These are phyloP conservation scores for Ginglymostoma cirratum DNA, from an alignment of 2,113 vertebrate species.

Conservation along the genomic window DNA sequence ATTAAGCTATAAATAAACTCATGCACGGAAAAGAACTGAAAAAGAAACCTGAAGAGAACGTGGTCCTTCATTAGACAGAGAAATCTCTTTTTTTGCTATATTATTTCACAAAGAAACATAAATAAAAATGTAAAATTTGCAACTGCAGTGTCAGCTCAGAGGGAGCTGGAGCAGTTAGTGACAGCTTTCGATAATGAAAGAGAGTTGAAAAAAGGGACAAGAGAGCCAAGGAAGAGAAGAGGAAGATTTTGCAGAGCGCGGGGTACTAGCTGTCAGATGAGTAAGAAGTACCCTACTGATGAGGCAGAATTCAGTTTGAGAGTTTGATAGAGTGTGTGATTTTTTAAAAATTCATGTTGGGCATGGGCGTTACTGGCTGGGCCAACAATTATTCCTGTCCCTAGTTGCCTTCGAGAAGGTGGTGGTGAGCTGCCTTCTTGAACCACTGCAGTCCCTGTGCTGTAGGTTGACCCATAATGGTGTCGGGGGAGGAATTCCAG, in stretches of 20 bases:
- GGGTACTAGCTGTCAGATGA: too few species aligned
- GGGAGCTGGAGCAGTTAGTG: not conserved
- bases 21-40: not conserved
- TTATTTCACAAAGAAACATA: not conserved
- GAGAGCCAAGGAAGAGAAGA: not conserved
- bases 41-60: not conserved
- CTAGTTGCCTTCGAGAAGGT: too few species aligned
- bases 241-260: not conserved
- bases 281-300: not conserved
- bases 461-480: too few species aligned
- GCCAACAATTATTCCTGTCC: too few species aligned
- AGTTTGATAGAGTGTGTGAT: too few species aligned
- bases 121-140: not conserved
- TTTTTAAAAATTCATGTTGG: too few species aligned
- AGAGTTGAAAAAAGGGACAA: not conserved
- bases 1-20: constrained; percentile 23
- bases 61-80: not conserved
- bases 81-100: not conserved
- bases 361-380: too few species aligned
- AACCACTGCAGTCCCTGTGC: too few species aligned
- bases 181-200: not conserved
- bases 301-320: not conserved
- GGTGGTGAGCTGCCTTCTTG: too few species aligned
- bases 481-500: too few species aligned
- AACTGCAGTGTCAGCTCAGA: not conserved